A percentile compares a stretch with the other conserved stretches of the same genome.
phyloP scores from a whole-genome alignment of 2,113 vertebrate genomes.

The Pituophis catenifer region DNA sequence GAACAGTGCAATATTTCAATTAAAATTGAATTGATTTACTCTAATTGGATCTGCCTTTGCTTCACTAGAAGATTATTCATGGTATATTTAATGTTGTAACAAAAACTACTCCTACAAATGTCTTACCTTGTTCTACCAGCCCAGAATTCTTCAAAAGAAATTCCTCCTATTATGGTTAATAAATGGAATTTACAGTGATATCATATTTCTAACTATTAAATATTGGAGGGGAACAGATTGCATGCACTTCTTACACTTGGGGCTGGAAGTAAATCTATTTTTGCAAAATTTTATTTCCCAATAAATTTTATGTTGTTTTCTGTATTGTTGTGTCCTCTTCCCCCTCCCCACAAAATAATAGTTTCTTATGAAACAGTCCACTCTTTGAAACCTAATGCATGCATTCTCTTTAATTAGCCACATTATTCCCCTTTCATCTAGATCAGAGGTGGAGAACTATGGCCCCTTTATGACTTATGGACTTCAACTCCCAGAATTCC shows the following conservation, averaged over 20 bases:
- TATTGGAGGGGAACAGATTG: background rate
- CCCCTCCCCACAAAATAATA: background rate
- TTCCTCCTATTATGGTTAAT: background rate
- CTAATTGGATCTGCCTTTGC: background rate
- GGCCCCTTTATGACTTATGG: background rate
- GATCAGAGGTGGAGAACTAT: background rate
- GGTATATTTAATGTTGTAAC: background rate
- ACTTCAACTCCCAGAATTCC: background rate
- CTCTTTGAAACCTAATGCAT: background rate
- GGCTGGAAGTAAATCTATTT: background rate
- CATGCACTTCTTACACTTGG: background rate
- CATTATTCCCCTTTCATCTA: background rate
- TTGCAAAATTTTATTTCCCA: background rate
- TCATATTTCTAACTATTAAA: background rate
- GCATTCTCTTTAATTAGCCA: background rate
- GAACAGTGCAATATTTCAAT: background rate
- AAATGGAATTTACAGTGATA: background rate
- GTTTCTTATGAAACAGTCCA: background rate
- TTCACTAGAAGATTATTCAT: background rate
- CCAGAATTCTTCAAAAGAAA: background rate
- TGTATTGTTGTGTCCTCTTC: background rate
- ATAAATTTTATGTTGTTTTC: background rate
- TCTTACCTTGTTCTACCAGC: background rate
- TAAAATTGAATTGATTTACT: background rate
- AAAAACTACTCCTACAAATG: background rate